A percentile compares a stretch with the other conserved stretches of the same genome.
Evolutionary conservation across 2,888 invertebrate genomes (phyloP).

Genomic region (Chrysolina americana): DNA sequence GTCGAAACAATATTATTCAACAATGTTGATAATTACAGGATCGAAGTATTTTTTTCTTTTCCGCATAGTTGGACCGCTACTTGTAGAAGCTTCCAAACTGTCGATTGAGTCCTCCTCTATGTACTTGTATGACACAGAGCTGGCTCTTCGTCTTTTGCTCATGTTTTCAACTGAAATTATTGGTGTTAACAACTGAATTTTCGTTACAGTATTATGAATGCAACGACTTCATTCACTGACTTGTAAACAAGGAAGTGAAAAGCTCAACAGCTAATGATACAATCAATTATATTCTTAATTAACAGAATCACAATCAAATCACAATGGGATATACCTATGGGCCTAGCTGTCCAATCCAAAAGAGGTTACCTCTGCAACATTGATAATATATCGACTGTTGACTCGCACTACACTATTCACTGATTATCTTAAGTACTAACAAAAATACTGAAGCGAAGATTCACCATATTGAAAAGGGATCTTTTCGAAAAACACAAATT

Average conservation of each 20-base stretch:
- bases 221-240: not conserved
- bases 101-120: slow-evolving; percentile 84
- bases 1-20: slow-evolving; percentile 19
- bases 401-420: slow-evolving; percentile 31
- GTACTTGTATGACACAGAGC: slow-evolving; percentile 85
- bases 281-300: slow-evolving; percentile 25
- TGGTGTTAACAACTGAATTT: not conserved
- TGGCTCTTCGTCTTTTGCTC: slow-evolving; percentile 87
- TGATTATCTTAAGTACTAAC: slow-evolving; percentile 39
- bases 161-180: slow-evolving; percentile 66
- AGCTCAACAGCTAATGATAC: not conserved
- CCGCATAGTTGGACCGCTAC: slow-evolving; percentile 70
- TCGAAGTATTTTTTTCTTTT: slow-evolving; percentile 82
- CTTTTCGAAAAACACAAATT: slow-evolving; percentile 51
- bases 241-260: not conserved
- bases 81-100: slow-evolving; percentile 73
- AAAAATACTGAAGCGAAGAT: slow-evolving; percentile 33
- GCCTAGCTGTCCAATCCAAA: slow-evolving; percentile 38
- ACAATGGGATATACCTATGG: slow-evolving; percentile 45
- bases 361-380: slow-evolving; percentile 54
- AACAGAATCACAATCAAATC: slow-evolving; percentile 32
- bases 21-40: slow-evolving; percentile 75
- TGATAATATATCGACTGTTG: slow-evolving; percentile 38
- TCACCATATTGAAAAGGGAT: slow-evolving; percentile 39
- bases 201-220: not conserved